Percentiles rank a stretch among this genome's conserved stretches.
Conservation (phyloP, 2,113 vertebrate species). For the Dicrurus megarhynchus region DNA sequence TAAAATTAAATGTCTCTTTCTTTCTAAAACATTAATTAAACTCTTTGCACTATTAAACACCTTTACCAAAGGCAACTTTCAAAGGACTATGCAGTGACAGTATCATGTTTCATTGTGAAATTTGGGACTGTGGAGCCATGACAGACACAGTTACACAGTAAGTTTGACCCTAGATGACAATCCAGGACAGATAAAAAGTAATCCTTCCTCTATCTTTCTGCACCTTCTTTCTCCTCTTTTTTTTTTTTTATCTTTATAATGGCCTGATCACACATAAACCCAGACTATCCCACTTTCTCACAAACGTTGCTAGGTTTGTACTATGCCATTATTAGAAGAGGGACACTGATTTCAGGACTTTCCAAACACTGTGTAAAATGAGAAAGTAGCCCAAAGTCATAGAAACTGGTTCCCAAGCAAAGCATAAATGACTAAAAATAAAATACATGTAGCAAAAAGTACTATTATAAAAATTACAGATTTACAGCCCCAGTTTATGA, state of each 20-base stretch:
- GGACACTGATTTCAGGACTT: background rate
- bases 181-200: background rate
- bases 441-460: background rate
- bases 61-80: background rate
- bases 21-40: background rate
- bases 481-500: background rate
- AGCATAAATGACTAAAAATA: background rate
- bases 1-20: background rate
- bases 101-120: conserved; percentile 11
- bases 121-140: background rate
- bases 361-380: background rate
- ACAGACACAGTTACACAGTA: background rate
- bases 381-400: background rate
- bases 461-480: background rate
- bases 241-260: background rate
- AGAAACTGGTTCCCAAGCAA: background rate
- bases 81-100: background rate
- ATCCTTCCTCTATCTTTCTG: background rate
- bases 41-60: background rate
- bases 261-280: background rate
- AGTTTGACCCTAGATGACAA: background rate
- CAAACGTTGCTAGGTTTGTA: background rate
- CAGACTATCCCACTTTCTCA: background rate
- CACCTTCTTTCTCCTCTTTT: background rate
- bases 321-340: background rate